Base-by-base conservation (phyloP, 2,797 vertebrate species). In the Sebastes steindachneri region DNA sequence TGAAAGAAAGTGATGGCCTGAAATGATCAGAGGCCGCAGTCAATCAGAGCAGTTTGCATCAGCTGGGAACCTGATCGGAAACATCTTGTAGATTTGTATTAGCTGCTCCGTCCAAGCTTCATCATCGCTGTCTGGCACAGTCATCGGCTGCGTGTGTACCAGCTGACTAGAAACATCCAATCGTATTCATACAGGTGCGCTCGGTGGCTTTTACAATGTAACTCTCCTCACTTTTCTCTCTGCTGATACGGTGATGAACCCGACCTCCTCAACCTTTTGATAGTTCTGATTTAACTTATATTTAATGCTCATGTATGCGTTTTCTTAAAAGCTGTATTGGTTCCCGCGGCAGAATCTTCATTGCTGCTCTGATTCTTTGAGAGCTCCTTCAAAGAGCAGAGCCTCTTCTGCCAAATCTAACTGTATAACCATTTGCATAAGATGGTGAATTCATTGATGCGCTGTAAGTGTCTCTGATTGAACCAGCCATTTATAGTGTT, bases 11-110 rank as follows among this genome's bases (percentile, higher is more conserved):
- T 2, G 67, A 88, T 79, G 74, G 71, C 10, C 68, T 55, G 58
- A 68, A 85, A 80, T 45, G 54, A 87, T 76, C 58, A 80, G 76
- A 86, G 62, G 28, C 29, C 5, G 3, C 68, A 68, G 71, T 78
- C 84, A 83, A 10, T 76, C 65, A 1, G 62, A 53, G 62, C n/a
- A 71, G 15, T 80, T 80, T 75, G 45, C 70, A 60, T 28, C 73
- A 74, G 67, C 29, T 79, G 69, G 54, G 35, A 66, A 37, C 14
- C 4, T 41, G 72, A 63, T 54, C 15, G 11, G 19, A 28, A 80
- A 63, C 66, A 57, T 77, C 67, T 23, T 76, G 41, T 19, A 21
- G 29, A 37, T 70, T 17, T 66, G 26, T 29, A 28, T 55, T 11
- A n/a, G 17, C 54, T 6, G 17, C 68, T 41, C 17, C 3, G 8